Conservation (phyloP, 2,888 invertebrate genomes). For the Phlogophora meticulosa region DNA sequence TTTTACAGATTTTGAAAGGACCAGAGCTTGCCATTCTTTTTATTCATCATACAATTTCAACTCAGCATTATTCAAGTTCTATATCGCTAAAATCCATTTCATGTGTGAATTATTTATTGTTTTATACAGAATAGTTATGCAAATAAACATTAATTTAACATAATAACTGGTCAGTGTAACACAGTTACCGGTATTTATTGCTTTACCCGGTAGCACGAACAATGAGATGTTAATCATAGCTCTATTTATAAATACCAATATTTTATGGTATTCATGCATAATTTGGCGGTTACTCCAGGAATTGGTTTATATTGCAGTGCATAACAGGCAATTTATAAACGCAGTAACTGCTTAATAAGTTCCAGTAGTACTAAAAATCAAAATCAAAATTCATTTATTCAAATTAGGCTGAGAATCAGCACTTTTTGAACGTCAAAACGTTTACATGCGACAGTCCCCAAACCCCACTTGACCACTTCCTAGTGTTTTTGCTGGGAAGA, state of each 20-base stretch:
- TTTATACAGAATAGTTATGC: not conserved
- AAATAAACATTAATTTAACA: not conserved
- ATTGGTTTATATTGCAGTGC: slow-evolving; percentile 7
- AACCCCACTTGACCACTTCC: too few species aligned
- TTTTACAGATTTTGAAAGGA: too few species aligned
- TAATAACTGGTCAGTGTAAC: slow-evolving; percentile 23
- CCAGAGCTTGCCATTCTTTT: too few species aligned
- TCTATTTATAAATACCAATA: slow-evolving; percentile 17
- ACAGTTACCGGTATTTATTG: slow-evolving; percentile 19
- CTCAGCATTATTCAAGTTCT: too few species aligned
- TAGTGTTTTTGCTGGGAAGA: too few species aligned
- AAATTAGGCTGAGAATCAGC: too few species aligned
- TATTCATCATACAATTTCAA: too few species aligned
- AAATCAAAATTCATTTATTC: too few species aligned
- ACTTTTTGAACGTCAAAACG: too few species aligned
- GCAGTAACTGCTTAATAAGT: not conserved
- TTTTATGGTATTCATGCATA: slow-evolving; percentile 7
- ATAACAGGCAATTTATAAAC: slow-evolving; percentile 8
- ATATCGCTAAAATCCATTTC: not conserved
- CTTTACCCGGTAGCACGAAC: not conserved
- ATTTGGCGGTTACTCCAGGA: slow-evolving; percentile 9
- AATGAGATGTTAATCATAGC: slow-evolving; percentile 26
- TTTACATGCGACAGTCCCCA: too few species aligned
- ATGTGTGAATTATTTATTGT: not conserved
- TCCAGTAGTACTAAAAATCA: not conserved